These are phyloP conservation scores for Eumaeus atala DNA, from an alignment of 1,140 invertebrate species.

Conservation along the genomic window DNA sequence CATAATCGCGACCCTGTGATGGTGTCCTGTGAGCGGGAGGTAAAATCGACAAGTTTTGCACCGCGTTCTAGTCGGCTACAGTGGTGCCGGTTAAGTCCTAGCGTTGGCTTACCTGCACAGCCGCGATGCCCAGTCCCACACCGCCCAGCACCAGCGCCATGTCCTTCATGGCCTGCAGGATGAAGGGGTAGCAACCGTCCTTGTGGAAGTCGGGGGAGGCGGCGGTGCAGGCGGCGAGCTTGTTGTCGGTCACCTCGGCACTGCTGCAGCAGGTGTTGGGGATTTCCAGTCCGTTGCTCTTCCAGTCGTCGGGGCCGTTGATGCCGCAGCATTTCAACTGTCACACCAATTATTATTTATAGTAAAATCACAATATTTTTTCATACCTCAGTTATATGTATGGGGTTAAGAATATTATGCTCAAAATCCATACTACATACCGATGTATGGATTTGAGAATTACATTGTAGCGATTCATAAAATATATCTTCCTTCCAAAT, in stretches of 20 bases:
- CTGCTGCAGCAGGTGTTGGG: slow-evolving; percentile 82
- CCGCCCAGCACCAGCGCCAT: slow-evolving; percentile 83
- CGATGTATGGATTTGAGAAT: no score
- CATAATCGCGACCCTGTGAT: no score
- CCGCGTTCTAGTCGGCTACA: no score
- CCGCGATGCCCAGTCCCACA: slow-evolving; percentile 85
- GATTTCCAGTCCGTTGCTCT: slow-evolving; percentile 74
- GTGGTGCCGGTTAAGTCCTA: no score
- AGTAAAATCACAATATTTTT: no score
- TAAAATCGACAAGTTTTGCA: no score
- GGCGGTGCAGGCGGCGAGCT: slow-evolving; percentile 49
- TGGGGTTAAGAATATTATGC: no score
- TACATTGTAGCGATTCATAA: no score
- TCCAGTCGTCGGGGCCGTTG: slow-evolving; percentile 80
- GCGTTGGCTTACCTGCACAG: slow-evolving; percentile 80
- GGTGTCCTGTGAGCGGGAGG: no score
- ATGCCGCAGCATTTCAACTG: slow-evolving; percentile 89
- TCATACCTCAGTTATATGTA: no score
- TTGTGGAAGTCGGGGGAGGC: slow-evolving; percentile 35
- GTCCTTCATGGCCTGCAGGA: slow-evolving; percentile 78
- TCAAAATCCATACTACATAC: no score
- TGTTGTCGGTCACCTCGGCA: slow-evolving; percentile 72
- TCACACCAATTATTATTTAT: slow-evolving; percentile 24
- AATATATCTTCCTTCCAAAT: no score
- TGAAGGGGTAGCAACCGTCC: slow-evolving; percentile 79